Base-by-base conservation (phyloP, 1,140 invertebrate species). In the Akabosia matsudoensis region DNA sequence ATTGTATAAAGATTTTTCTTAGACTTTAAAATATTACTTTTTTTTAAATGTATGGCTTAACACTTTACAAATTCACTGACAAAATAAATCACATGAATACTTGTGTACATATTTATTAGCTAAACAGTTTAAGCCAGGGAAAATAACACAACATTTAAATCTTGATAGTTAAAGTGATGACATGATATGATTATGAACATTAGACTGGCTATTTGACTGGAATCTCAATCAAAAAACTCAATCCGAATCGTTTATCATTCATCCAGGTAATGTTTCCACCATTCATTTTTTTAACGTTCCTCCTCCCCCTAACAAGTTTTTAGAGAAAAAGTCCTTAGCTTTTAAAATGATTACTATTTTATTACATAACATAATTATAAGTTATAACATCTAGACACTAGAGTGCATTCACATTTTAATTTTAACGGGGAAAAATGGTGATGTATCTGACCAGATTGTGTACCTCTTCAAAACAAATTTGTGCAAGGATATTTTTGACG, bases 181-280 rank as follows among this genome's bases (percentile, higher is more conserved):
- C 18, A 45, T 45, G 37, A 45, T 45, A 45, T 45, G 37, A 45
- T 45, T 61, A 14, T 61, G 54, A 61, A 61, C 54, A 61, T 16
- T 13, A 22, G 54, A n/a, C 14, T 24, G 24, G 24, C 24, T 61
- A 13, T 61, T 24, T 22, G 24, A 61, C 54, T 22, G 24, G 24
- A 61, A 14, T 13, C 14, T 13, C 14, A 61, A 22, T 3, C 54
- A 22, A 56, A 56, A 56, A 56, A 56, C 18, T 56, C 54, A 56
- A 56, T 45, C 54, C 54, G 24, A 3, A 13, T 45, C 18, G 18
- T 45, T 56, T 24, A 56, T 56, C 54, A 56, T 67, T 67, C 61
- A 67, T 67, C 61, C 61, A 67, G 61, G 61, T 67, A 67, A 67
- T 30, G 24, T 67, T 67, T 30, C 61, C 61, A 67, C 61, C 61